Evolutionary conservation across 2,113 vertebrate species (phyloP), one percentile per base, ranked within the genome.

Genomic region (Rhinogobius similis): DNA sequence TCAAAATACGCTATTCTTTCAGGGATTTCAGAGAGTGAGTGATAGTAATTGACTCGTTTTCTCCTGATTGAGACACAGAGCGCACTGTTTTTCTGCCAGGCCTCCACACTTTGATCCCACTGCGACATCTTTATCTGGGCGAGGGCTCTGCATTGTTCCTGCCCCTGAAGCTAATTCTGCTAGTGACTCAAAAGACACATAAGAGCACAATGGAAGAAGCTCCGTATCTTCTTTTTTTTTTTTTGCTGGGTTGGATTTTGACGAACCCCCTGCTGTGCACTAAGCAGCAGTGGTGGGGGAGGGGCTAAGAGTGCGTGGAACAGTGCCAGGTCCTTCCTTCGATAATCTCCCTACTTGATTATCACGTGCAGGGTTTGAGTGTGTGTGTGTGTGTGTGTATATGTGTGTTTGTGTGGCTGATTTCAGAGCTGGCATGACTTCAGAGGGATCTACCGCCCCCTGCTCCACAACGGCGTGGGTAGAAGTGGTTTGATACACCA

Each of bases 391-490:
- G 27, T 59, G 8, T 7, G 6, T 32, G 62, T 44, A 23, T 44
- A 32, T 52, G 43, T 68, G 56, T 50, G 62, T 68, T 56, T 26
- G 53, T 4, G n/a, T 4, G 9, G 43, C 63, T 75, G 72, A 72
- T 75, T 73, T 73, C 67, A 74, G 67, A 66, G 61, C 77, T 91
- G 85, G 87, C 83, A 86, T 36, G 65, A 67, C 80, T 79, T 90
- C 87, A 88, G 67, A 90, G 26, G 58, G 76, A 43, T 70, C 69
- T 69, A 56, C 68, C 71, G 71, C 63, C 71, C 69, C 79, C 74
- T 70, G 69, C 12, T 82, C 80, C 81, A 84, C 82, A 84, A 66
- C 86, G 83, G 84, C 79, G 88, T 90, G 87, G 87, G 81, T 79
- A 76, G 73, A 79, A 86, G 77, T 78, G 71, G 68, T 78, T 78